These are phyloP conservation scores for Mesorhabditis sp. DNA, from an alignment of 2,888 invertebrate genomes.

Conservation along the genomic window DNA sequence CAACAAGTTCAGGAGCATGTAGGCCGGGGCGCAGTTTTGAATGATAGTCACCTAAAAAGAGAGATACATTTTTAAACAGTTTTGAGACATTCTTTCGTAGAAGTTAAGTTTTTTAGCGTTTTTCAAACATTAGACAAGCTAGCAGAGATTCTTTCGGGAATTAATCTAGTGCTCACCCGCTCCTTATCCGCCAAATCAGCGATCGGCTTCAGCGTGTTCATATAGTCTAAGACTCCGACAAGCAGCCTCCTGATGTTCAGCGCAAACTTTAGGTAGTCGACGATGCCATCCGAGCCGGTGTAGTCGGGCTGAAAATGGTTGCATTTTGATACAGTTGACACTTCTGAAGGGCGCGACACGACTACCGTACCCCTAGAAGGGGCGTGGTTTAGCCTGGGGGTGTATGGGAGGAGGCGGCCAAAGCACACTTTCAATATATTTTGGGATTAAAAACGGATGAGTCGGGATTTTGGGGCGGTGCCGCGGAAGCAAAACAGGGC, in stretches of 20 bases:
- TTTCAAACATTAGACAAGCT: neutral
- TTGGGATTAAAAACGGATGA: too few species aligned
- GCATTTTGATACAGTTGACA: neutral
- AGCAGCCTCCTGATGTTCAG: constrained; percentile 36
- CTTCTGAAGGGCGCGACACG: too few species aligned
- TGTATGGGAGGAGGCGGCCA: too few species aligned
- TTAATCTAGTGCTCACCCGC: constrained; percentile 31
- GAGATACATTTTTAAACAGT: neutral
- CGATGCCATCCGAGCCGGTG: constrained; percentile 27
- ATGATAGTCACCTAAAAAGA: constrained; percentile 39
- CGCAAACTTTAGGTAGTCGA: constrained; percentile 16
- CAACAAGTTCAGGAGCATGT: constrained; percentile 35
- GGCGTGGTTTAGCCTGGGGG: too few species aligned
- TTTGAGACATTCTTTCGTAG: neutral
- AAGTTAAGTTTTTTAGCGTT: neutral
- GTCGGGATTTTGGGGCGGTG: too few species aligned
- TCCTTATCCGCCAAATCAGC: constrained; percentile 47
- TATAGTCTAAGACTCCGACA: constrained; percentile 49
- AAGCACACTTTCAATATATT: too few species aligned
- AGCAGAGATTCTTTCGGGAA: neutral
- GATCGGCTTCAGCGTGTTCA: constrained; percentile 53
- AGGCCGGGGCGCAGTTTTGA: constrained; percentile 32
- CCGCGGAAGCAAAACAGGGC: too few species aligned
- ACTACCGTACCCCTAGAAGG: too few species aligned
- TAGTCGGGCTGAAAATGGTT: constrained; percentile 37